Conservation (phyloP, 1,140 invertebrate genomes). For the Rhopalosiphum maidis region DNA sequence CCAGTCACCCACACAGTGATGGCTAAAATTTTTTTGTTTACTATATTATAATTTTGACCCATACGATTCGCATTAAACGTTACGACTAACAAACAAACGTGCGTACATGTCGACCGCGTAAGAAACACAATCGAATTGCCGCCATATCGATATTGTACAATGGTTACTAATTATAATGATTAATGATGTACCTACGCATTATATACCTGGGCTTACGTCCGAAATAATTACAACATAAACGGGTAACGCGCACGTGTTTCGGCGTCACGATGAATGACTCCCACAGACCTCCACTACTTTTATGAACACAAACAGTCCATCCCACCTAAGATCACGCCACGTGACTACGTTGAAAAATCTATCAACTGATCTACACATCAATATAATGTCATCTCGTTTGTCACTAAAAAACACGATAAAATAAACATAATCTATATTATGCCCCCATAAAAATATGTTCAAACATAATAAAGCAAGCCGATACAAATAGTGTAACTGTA, state of each 20-base stretch:
- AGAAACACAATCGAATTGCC: neutral
- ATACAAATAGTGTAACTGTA: too few relatives aligned
- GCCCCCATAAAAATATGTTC: neutral
- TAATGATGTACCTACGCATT: neutral
- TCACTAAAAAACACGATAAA: neutral
- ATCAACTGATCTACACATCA: neutral
- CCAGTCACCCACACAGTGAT: constrained; percentile 55
- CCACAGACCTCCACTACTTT: neutral
- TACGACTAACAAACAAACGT: neutral
- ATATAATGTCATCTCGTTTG: neutral
- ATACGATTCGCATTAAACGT: neutral
- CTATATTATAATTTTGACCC: neutral
- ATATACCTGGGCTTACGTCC: neutral
- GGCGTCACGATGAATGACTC: neutral
- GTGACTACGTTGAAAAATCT: neutral
- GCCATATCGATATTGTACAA: neutral
- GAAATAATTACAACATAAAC: neutral
- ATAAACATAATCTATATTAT: neutral
- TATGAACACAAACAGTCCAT: neutral
- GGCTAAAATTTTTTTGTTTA: constrained; percentile 42
- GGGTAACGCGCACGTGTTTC: neutral
- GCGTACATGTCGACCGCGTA: neutral
- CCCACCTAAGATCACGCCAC: neutral
- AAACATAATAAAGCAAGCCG: neutral
- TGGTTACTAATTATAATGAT: neutral